Evolutionary conservation across 2,888 invertebrate species (phyloP).

Genomic region (Drosophila parthenogenetica): DNA sequence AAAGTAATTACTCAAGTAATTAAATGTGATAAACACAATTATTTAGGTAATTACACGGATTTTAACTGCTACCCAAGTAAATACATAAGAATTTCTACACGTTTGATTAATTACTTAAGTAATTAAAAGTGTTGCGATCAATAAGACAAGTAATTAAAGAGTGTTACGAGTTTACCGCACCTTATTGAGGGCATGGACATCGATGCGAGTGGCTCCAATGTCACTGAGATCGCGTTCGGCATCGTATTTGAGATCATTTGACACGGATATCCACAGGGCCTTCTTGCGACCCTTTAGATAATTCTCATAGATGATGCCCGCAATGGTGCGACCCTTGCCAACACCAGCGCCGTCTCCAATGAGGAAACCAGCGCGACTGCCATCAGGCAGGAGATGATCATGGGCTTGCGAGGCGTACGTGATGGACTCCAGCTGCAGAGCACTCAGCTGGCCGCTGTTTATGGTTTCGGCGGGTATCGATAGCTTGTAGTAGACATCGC

Average conservation of each 20-base stretch:
- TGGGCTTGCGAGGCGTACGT: conserved; percentile 99
- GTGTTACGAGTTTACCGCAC: conserved; percentile 83
- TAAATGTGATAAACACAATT: neutral
- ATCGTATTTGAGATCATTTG: conserved; percentile 99
- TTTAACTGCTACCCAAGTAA: too few species aligned
- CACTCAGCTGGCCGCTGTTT: conserved; percentile 94
- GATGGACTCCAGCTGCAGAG: conserved; percentile 98
- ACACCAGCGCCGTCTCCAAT: conserved; percentile 99
- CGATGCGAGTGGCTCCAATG: conserved; percentile 96
- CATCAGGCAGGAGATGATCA: conserved; percentile 94
- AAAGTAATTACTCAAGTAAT: neutral
- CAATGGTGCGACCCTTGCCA: conserved; percentile 98
- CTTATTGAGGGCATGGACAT: conserved; percentile 96
- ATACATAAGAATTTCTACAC: neutral
- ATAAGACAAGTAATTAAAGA: neutral
- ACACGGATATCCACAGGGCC: conserved; percentile 99
- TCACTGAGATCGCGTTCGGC: conserved; percentile 98
- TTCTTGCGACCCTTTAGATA: conserved; percentile 96
- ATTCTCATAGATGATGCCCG: conserved; percentile 99
- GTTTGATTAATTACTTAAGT: neutral
- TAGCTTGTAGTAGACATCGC: conserved; percentile 94
- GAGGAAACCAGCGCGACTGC: conserved; percentile 96
- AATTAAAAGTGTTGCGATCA: neutral
- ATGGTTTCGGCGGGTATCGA: conserved; percentile 94
- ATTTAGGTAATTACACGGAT: too few species aligned